Evolutionary conservation across 1,140 invertebrate species (phyloP), one percentile per base, ranked within the genome.

Genomic region (Sitobion miscanthi): DNA sequence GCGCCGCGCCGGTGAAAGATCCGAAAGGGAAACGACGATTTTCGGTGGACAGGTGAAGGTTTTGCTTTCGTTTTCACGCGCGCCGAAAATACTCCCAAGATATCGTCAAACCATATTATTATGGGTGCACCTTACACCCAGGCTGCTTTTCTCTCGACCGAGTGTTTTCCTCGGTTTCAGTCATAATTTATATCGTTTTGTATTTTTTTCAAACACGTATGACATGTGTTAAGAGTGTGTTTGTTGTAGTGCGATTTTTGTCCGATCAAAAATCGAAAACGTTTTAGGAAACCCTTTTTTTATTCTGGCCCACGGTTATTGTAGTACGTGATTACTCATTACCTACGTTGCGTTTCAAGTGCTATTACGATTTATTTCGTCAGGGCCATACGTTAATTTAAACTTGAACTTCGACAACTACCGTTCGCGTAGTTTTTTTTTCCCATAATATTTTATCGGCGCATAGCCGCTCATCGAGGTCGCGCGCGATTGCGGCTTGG

Each of bases 11-110:
- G 91, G 91, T 93, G 91, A 93, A 93, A 93, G 91, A 93, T 93
- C 91, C 52, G 82, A 86, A 93, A 93, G 82, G 91, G 91, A 86
- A 93, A 93, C 62, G 82, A 83, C 25, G 89, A 42, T 93, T 93
- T 91, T 91, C 90, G 90, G 90, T 57, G 49, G 49, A 54, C 91
- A 57, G 91, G 91, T 93, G 91, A 93, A 93, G 91, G 91, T 92
- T 91, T 86, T 93, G 91, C 91, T 93, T 93, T 93, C 91, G 91
- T 93, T 93, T 93, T 93, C 77, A 93, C 91, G 77, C 77, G 77
- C 91, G 42, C 90, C 89, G 38, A 90, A 69, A 62, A 89, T 42
- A 89, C 25, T 38, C 7, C n/a, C 45, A 25, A n/a, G 11, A 35
- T 47, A 87, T 25, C 86, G 35, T 89, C 42, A n/a, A 25, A 85